Evolutionary conservation across 2,113 vertebrate genomes (phyloP), one percentile per base, ranked within the genome.

Genomic region (Lichenostomus cassidix): DNA sequence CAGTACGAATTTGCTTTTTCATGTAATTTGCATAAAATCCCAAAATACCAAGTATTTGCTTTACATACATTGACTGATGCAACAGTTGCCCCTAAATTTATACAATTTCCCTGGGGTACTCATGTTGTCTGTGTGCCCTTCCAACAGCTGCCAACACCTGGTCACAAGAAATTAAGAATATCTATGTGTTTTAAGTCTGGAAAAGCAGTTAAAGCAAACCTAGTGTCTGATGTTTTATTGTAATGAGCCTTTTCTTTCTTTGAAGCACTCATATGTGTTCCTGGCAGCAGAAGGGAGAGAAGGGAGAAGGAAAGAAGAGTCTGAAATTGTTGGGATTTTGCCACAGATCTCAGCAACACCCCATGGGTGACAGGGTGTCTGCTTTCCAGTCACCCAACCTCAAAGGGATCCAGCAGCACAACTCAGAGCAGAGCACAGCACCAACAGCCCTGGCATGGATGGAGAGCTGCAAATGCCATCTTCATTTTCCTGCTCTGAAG

Each of bases 211-310:
- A 46, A 74, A 64, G 12, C n/a, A 73, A 87, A 27, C 12, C 21
- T 52, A 78, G 14, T 1, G 2, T 22, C 49, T 49, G 20, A 22
- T n/a, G 33, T n/a, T 82, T n/a, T n/a, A 27, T 3, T 52, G 33
- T 2, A 50, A 75, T 3, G 8, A 78, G 27, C 3, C 2, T 3
- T 82, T 75, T 68, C 15, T 35, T 37, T 24, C 47, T 21, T 25
- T 78, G 44, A 55, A 50, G 28, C 5, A 44, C 9, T 53, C 0
- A 0, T 3, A 15, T 2, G 0, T 12, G 12, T 46, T 64, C 44
- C 50, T 64, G 50, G n/a, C 41, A 83, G 55, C 25, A 69, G 31
- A 46, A 39, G 8, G 11, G 37, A 76, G 42, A 69, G 31, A 50
- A 39, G 8, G 11, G 37, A 76, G 42, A 18, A 68, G 42, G 20